Evolutionary conservation across 2,888 invertebrate genomes (phyloP).

Genomic region (Caenorhabditis panamensis): DNA sequence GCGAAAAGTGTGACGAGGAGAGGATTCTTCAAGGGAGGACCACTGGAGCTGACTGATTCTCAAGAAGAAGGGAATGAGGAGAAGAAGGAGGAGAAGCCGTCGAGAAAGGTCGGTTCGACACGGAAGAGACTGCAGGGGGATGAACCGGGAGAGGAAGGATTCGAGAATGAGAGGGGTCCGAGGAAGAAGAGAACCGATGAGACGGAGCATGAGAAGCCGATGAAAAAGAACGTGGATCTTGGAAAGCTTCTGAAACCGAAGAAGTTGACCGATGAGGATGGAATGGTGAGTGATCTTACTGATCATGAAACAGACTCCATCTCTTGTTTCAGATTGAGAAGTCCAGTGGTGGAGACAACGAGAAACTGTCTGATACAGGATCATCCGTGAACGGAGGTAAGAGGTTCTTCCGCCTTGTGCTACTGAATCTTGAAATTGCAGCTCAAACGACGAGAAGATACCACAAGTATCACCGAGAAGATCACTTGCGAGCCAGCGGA

Average conservation of each 20-base stretch:
- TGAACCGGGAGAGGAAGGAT: not conserved
- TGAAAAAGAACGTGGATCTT: conserved; percentile 21
- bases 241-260: conserved; percentile 26
- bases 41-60: conserved; percentile 5
- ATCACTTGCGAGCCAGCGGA: conserved; percentile 25
- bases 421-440: too few relatives aligned
- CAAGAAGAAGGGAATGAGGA: too few relatives aligned
- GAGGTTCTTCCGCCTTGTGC: too few relatives aligned
- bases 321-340: not conserved
- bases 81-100: not conserved
- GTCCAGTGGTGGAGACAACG: not conserved
- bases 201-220: conserved; percentile 20
- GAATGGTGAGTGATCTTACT: not conserved
- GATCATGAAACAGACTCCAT: too few relatives aligned
- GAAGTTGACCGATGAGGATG: conserved; percentile 2
- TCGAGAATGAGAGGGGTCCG: conserved; percentile 24
- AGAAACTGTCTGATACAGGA: not conserved
- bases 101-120: not conserved
- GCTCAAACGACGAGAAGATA: not conserved
- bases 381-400: not conserved
- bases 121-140: conserved; percentile 3
- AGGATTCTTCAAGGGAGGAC: conserved; percentile 40
- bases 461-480: conserved; percentile 31
- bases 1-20: conserved; percentile 8
- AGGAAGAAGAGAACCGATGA: conserved; percentile 18